Percentiles rank a stretch among this genome's conserved stretches.
Conservation (phyloP, 2,888 invertebrate genomes). For the Aporophyla nigra region DNA sequence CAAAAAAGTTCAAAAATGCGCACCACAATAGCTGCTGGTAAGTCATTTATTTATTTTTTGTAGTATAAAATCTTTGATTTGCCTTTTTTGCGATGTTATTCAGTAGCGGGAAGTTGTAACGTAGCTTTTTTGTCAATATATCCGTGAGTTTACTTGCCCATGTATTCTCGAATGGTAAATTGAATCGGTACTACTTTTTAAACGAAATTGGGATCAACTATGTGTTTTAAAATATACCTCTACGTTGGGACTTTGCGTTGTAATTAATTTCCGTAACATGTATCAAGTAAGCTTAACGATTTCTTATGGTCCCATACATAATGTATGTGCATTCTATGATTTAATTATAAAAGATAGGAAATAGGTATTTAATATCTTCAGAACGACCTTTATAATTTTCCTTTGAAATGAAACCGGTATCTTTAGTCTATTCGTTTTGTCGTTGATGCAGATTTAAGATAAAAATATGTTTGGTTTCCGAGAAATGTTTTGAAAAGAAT, state of each 20-base stretch:
- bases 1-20: slow-evolving; percentile 52
- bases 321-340: neutral
- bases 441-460: neutral
- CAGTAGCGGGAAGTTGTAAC: neutral
- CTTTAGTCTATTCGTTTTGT: neutral
- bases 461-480: neutral
- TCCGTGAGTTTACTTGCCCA: neutral
- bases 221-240: neutral
- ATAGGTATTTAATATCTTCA: slow-evolving; percentile 21
- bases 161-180: neutral
- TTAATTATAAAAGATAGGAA: slow-evolving; percentile 14
- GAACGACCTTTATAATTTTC: slow-evolving; percentile 22
- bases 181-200: slow-evolving; percentile 3
- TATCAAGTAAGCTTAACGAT: neutral
- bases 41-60: slow-evolving; percentile 38
- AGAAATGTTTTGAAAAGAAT: neutral
- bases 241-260: slow-evolving; percentile 31
- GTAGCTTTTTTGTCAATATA: slow-evolving; percentile 9
- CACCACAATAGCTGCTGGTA: slow-evolving; percentile 48
- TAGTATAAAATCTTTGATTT: neutral
- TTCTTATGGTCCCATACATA: neutral
- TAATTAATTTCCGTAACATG: slow-evolving; percentile 1
- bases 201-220: neutral
- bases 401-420: slow-evolving; percentile 41
- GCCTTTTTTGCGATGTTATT: slow-evolving; percentile 12